Conservation (phyloP, 2,113 vertebrate species). For the Mirounga angustirostris region DNA sequence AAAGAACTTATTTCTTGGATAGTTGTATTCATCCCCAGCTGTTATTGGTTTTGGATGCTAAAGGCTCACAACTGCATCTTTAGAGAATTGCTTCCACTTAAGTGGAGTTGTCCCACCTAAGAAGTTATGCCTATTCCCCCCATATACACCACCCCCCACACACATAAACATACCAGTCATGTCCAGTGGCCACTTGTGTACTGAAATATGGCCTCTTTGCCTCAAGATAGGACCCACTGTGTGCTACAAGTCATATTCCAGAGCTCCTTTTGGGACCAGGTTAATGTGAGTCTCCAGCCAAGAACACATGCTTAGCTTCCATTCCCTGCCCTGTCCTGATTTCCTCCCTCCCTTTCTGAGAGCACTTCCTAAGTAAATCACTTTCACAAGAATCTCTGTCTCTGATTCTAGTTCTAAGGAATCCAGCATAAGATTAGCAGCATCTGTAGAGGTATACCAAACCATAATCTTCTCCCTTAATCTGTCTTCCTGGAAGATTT, state of each 20-base stretch:
- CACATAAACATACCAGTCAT: background rate
- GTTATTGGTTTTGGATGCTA: background rate
- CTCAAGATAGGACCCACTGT: background rate
- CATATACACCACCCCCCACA: fast-evolving
- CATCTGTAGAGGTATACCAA: background rate
- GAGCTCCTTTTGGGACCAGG: background rate
- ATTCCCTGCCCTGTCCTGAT: background rate
- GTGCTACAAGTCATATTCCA: background rate
- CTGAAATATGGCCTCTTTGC: background rate
- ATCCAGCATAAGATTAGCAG: background rate
- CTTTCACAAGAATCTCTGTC: background rate
- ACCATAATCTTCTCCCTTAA: background rate
- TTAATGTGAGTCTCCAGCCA: background rate
- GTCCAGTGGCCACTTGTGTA: background rate
- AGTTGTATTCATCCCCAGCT: background rate
- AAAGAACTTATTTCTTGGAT: background rate
- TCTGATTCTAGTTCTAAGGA: background rate
- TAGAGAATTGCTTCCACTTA: background rate
- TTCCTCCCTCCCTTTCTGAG: background rate
- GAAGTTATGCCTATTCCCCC: background rate
- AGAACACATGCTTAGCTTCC: background rate
- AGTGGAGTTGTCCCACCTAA: background rate
- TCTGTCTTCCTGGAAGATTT: background rate
- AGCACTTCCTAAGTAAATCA: background rate
- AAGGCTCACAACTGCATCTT: background rate